Conservation (phyloP, 92 coral and sea anemone species). For the Chrysogorgia sp. region DNA sequence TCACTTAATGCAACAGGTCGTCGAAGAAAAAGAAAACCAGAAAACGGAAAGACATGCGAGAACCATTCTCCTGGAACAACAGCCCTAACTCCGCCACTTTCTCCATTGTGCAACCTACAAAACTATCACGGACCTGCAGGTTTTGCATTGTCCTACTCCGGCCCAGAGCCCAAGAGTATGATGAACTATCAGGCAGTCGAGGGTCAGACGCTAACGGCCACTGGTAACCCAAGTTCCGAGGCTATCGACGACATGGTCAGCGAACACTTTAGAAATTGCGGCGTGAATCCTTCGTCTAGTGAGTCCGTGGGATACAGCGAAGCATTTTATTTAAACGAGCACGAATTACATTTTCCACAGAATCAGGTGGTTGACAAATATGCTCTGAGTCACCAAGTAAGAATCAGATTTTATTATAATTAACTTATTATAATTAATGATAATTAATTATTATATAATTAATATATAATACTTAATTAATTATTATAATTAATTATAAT, state of each 20-base stretch:
- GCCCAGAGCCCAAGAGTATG: constrained; percentile 54
- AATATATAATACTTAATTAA: no score
- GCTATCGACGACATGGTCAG: constrained; percentile 89
- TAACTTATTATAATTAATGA: no score
- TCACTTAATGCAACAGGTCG: neutral
- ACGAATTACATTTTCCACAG: neutral
- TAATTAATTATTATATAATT: no score
- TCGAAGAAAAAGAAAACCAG: neutral
- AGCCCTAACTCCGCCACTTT: constrained; percentile 91
- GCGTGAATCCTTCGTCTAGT: constrained; percentile 59
- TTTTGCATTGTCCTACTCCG: constrained; percentile 73
- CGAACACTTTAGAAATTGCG: constrained; percentile 94
- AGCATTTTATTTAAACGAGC: neutral
- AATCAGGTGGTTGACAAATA: constrained; percentile 2
- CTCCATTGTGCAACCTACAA: constrained; percentile 66
- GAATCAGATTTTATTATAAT: neutral
- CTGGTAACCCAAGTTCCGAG: constrained; percentile 60
- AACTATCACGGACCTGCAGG: constrained; percentile 57
- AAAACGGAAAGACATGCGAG: neutral
- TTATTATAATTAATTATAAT: no score
- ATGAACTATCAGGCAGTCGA: constrained; percentile 63
- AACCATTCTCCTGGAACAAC: constrained; percentile 57
- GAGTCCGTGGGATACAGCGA: constrained; percentile 20
- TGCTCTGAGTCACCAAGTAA: constrained; percentile 21
- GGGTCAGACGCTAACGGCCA: constrained; percentile 59